Evolutionary conservation across 2,113 vertebrate genomes (phyloP).

Genomic region (Anseranas semipalmata): DNA sequence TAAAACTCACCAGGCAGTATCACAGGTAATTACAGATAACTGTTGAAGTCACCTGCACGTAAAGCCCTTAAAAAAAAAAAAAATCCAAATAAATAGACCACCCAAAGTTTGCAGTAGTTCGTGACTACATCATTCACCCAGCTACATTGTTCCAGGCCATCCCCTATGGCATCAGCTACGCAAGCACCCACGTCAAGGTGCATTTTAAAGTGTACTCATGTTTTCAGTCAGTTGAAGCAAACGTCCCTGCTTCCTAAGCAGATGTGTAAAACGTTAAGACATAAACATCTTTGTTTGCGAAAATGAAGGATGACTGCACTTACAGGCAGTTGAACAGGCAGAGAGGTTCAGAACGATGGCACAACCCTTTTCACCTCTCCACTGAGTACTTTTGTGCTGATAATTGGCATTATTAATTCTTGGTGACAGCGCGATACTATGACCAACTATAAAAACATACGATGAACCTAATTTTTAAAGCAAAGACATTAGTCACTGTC

Average conservation of each 20-base stretch:
- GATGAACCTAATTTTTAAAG: background rate
- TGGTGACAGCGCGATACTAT: background rate
- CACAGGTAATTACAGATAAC: background rate
- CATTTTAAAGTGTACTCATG: background rate
- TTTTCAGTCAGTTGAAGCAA: background rate
- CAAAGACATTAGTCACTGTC: background rate
- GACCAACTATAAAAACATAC: slow-evolving; percentile 20
- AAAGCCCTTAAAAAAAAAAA: background rate
- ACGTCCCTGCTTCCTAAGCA: background rate
- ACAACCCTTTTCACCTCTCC: background rate
- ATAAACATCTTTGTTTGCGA: background rate
- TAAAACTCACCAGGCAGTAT: background rate
- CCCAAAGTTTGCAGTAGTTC: background rate
- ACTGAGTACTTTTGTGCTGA: background rate
- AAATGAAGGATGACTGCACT: background rate
- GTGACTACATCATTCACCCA: background rate
- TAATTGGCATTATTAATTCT: slow-evolving; percentile 15
- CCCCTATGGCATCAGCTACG: background rate
- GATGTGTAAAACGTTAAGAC: background rate
- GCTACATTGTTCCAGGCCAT: background rate
- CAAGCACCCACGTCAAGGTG: background rate
- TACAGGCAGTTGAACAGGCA: background rate
- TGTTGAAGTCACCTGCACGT: background rate
- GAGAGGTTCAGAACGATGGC: background rate
- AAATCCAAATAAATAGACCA: background rate